phyloP scores from a whole-genome alignment of 2,888 invertebrate genomes.

The Beris morrisii region DNA sequence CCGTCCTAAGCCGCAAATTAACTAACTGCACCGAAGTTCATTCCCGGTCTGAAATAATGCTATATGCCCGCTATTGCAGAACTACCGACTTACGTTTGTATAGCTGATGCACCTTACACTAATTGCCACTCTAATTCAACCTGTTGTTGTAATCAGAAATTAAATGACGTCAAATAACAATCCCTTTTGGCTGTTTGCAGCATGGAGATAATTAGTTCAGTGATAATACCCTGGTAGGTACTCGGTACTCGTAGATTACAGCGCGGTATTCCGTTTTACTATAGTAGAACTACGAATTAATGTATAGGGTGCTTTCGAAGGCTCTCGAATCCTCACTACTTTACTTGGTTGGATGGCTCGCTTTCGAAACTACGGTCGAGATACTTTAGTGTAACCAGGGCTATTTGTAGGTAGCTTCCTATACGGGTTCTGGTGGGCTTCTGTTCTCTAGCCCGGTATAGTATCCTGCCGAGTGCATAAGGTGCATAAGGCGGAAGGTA shows the following conservation, averaged over 20 bases:
- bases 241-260: too few relatives aligned
- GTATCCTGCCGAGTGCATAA: background rate
- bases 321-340: too few relatives aligned
- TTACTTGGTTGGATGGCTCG: too few relatives aligned
- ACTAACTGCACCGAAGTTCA: background rate
- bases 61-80: background rate
- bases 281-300: too few relatives aligned
- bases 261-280: too few relatives aligned
- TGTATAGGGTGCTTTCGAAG: too few relatives aligned
- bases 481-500: background rate
- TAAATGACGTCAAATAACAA: background rate
- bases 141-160: conserved; percentile 11
- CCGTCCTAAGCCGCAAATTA: background rate
- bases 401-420: too few relatives aligned
- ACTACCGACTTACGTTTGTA: background rate
- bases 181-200: conserved; percentile 9
- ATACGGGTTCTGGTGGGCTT: too few relatives aligned
- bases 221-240: background rate
- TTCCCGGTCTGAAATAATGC: background rate
- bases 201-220: conserved; percentile 4
- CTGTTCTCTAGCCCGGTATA: background rate
- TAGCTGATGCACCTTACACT: background rate
- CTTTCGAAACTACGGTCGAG: background rate
- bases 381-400: too few relatives aligned
- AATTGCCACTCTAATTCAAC: conserved; percentile 12